phyloP scores from a whole-genome alignment of 2,888 invertebrate species.

The Metalampra italica region DNA sequence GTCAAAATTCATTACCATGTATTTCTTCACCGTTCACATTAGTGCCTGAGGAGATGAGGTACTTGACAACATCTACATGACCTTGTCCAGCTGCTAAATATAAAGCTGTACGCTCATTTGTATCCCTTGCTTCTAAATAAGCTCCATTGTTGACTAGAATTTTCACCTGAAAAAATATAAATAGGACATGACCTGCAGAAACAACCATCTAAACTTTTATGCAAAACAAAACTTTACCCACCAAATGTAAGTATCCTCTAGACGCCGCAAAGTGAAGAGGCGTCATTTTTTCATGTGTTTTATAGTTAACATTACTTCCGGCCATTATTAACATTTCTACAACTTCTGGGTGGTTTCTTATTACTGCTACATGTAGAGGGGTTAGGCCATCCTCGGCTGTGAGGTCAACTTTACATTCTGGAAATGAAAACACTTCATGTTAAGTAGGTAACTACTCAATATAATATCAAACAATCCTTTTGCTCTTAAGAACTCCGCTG shows the following conservation, averaged over 20 bases:
- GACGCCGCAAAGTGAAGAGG: slow-evolving; percentile 81
- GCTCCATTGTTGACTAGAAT: slow-evolving; percentile 75
- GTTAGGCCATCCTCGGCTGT: slow-evolving; percentile 82
- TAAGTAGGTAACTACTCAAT: background rate
- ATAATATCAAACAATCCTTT: no score
- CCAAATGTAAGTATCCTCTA: slow-evolving; percentile 74
- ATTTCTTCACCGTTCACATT: slow-evolving; percentile 84
- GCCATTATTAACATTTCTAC: slow-evolving; percentile 74
- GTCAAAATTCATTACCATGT: slow-evolving; percentile 57
- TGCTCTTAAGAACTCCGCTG: no score
- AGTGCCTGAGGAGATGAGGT: slow-evolving; percentile 78
- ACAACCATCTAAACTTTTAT: no score
- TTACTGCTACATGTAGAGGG: slow-evolving; percentile 83
- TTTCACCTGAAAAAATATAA: slow-evolving; percentile 56
- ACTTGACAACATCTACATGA: slow-evolving; percentile 65
- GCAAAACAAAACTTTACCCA: slow-evolving; percentile 26
- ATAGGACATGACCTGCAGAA: background rate
- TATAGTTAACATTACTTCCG: slow-evolving; percentile 79
- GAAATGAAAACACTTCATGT: slow-evolving; percentile 19
- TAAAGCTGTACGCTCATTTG: slow-evolving; percentile 77
- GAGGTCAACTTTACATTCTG: slow-evolving; percentile 81
- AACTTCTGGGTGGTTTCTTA: slow-evolving; percentile 77
- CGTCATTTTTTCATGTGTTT: slow-evolving; percentile 79
- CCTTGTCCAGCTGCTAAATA: slow-evolving; percentile 60
- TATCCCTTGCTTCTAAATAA: slow-evolving; percentile 79